A percentile compares a stretch with the other conserved stretches of the same genome.
Conservation (phyloP, 2,888 invertebrate species). For the Metopia argyrocephala region DNA sequence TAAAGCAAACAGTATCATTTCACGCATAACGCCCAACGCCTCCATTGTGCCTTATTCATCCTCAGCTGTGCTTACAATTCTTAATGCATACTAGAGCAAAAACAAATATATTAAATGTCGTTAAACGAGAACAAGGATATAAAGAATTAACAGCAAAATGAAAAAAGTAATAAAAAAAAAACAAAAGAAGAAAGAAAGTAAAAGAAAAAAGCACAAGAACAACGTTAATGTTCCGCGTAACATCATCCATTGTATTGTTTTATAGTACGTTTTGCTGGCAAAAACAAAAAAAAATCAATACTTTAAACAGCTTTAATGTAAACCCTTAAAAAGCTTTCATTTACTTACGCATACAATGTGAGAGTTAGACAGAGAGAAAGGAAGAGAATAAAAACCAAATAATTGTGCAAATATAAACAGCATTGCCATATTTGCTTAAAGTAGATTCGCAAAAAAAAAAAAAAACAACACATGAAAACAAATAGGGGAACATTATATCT, state of each 20-base stretch:
- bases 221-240: constrained; percentile 54
- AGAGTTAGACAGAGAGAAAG: background rate
- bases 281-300: constrained; percentile 47
- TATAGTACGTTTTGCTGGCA: constrained; percentile 21
- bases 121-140: constrained; percentile 64
- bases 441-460: no score
- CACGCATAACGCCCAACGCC: constrained; percentile 27
- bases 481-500: no score
- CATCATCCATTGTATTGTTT: constrained; percentile 40
- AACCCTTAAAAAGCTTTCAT: constrained; percentile 65
- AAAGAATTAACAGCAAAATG: constrained; percentile 51
- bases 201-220: constrained; percentile 31
- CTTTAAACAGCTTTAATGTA: constrained; percentile 49
- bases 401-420: background rate
- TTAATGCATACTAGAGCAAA: constrained; percentile 19
- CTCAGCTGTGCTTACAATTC: constrained; percentile 10
- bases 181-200: constrained; percentile 26
- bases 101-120: constrained; percentile 53
- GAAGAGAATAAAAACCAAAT: background rate
- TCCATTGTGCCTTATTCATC: constrained; percentile 30
- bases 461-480: no score
- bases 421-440: no score
- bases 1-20: background rate
- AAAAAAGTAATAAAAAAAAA: constrained; percentile 32
- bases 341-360: constrained; percentile 45